These are phyloP conservation scores for Vesta saturnalis DNA, from an alignment of 2,888 invertebrate species.

Conservation along the genomic window DNA sequence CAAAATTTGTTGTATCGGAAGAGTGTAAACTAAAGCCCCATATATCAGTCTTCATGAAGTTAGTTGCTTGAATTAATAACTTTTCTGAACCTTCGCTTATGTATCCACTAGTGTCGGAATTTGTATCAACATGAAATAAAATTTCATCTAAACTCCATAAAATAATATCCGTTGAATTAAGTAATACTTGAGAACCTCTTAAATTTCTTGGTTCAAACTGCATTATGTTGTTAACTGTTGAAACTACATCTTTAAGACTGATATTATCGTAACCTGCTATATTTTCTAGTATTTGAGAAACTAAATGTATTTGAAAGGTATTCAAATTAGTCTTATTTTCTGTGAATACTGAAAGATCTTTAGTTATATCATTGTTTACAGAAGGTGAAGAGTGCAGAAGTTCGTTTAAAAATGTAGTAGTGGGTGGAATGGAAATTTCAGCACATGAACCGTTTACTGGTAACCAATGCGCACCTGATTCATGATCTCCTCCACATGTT, in stretches of 20 bases:
- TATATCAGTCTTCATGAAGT: conserved; percentile 29
- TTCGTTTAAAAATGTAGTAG: conserved; percentile 43
- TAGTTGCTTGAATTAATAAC: conserved; percentile 30
- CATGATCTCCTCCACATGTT: conserved; percentile 66
- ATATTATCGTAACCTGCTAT: not conserved
- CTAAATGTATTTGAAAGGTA: conserved; percentile 35
- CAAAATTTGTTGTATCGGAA: not conserved
- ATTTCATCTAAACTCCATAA: conserved; percentile 11
- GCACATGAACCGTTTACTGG: conserved; percentile 49
- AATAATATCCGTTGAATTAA: conserved; percentile 20
- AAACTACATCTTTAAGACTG: conserved; percentile 3
- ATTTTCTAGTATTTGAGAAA: conserved; percentile 37
- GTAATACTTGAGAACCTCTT: conserved; percentile 8
- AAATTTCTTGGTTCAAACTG: not conserved
- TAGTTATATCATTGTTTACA: conserved; percentile 14
- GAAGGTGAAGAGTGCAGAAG: conserved; percentile 24
- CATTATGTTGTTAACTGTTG: conserved; percentile 16
- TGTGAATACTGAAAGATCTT: conserved; percentile 24
- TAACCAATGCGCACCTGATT: conserved; percentile 66
- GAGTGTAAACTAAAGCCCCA: conserved; percentile 17
- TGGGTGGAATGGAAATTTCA: conserved; percentile 22
- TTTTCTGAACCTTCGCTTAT: conserved; percentile 23
- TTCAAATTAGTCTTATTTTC: conserved; percentile 22
- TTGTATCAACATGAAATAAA: conserved; percentile 55
- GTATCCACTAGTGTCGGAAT: not conserved